Evolutionary conservation across 1,140 invertebrate genomes (phyloP), one percentile per base, ranked within the genome.

Genomic region (Andrena cerasifolii): DNA sequence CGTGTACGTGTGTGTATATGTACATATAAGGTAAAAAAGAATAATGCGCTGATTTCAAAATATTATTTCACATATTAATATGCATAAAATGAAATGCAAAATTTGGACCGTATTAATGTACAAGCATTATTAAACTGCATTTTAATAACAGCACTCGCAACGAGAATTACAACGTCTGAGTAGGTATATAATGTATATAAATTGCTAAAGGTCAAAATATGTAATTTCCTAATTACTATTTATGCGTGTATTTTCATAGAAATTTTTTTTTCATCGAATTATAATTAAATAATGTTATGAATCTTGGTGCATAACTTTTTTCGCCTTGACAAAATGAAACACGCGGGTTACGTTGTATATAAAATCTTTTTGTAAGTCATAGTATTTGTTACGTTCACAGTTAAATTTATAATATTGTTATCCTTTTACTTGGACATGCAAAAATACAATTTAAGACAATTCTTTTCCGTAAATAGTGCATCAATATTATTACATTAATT

Each of bases 361-460:
- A 74, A 31, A 66, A 65, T 7, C 62, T 74, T 33, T 43, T 74
- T 66, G 43, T 40, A 26, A 73, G 28, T 43, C 47, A 24, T 31
- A 21, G 26, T 40, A 65, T 31, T 74, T 66, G 26, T 36, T 65
- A 65, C 10, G 14, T 45, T 63, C 16, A 26, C 6, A 63, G 36
- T 26, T 0, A 53, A 66, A 53, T 28, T 54, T 53, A 66, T 54
- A 54, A 40, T 12, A 73, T 3, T 63, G 18, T 40, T 61, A 24
- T 12, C 33, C 3, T 33, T 47, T 59, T 10, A 12, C 12, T 18
- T 40, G 14, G 0, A 59, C 18, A 59, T 16, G 14, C 21, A 51
- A 54, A 31, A 53, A 16, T 36, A 36, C 16, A 14, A 63, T 47
- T 49, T 31, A 47, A 65, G 2, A 24, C 7, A 36, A 62, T 40